A percentile compares a stretch with the other conserved stretches of the same genome.
phyloP scores from a whole-genome alignment of 2,113 vertebrate species.

The Anhinga anhinga region DNA sequence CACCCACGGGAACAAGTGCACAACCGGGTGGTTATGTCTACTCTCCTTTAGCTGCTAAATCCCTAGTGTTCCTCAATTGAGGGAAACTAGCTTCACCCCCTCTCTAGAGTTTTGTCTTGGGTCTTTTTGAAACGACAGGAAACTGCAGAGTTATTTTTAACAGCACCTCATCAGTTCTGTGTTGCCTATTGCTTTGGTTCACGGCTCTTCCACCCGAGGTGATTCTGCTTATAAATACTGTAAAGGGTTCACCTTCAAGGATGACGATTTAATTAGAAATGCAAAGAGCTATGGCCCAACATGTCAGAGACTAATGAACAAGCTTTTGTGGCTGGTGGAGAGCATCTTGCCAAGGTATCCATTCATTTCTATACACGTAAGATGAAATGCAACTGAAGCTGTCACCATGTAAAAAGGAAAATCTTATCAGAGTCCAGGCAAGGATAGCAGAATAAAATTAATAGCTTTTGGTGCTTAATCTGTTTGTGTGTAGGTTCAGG shows the following conservation, averaged over 20 bases:
- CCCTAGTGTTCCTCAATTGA: neutral
- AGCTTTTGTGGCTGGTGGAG: neutral
- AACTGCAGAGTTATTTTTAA: conserved; percentile 24
- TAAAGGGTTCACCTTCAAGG: conserved; percentile 53
- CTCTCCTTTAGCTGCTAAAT: neutral
- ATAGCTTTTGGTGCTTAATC: conserved; percentile 5
- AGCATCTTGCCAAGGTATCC: conserved; percentile 22
- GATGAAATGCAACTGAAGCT: neutral
- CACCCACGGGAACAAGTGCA: neutral
- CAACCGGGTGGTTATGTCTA: accelerated
- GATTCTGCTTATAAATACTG: conserved; percentile 10
- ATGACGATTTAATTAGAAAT: conserved; percentile 25
- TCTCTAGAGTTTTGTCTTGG: neutral
- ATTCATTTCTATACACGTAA: neutral
- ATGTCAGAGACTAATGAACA: neutral
- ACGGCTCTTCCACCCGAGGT: neutral
- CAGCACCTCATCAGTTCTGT: neutral
- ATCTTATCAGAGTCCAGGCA: conserved; percentile 11
- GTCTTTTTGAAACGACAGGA: neutral
- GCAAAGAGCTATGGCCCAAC: conserved; percentile 17
- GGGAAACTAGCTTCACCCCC: neutral
- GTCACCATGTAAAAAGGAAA: neutral
- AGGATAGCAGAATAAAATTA: neutral
- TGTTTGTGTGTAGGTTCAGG: conserved; percentile 25
- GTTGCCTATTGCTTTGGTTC: neutral